Conservation (phyloP, 1,140 invertebrate genomes). For the Papilio helenus region DNA sequence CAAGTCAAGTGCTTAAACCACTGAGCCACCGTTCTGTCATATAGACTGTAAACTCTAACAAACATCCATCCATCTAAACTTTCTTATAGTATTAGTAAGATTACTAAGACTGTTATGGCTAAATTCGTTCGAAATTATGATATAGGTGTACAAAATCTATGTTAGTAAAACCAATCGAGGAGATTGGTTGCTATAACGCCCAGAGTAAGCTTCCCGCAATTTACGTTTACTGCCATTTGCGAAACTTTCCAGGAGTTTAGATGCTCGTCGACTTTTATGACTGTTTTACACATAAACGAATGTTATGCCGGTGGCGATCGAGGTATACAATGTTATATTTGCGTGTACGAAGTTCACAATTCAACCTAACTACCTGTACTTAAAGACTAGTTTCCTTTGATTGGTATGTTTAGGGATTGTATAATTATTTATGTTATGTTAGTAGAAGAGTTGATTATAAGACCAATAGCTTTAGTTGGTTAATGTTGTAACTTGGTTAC, state of each 20-base stretch:
- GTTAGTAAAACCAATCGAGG: slow-evolving; percentile 27
- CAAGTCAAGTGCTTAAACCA: no score
- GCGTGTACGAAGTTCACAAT: slow-evolving; percentile 15
- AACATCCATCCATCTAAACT: no score
- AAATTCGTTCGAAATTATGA: neutral
- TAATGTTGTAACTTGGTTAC: slow-evolving; percentile 19
- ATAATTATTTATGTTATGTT: neutral
- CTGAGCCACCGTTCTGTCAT: no score
- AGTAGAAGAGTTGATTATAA: slow-evolving; percentile 34
- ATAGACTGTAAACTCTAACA: no score
- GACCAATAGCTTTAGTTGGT: slow-evolving; percentile 3
- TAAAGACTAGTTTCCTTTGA: slow-evolving; percentile 3
- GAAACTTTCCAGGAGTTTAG: slow-evolving; percentile 60
- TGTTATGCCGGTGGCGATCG: slow-evolving; percentile 44
- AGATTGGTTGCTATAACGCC: slow-evolving; percentile 36
- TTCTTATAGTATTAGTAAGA: no score
- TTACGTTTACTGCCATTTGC: slow-evolving; percentile 55
- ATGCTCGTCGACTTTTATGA: slow-evolving; percentile 73
- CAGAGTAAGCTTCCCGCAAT: slow-evolving; percentile 51
- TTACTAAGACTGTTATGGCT: no score
- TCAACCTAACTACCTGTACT: neutral
- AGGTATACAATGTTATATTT: slow-evolving; percentile 46
- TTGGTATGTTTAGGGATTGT: neutral
- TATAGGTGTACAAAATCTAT: neutral
- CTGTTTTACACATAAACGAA: slow-evolving; percentile 69